phyloP scores from a whole-genome alignment of 2,888 invertebrate genomes.

The Hydroisotoma schaefferi region DNA sequence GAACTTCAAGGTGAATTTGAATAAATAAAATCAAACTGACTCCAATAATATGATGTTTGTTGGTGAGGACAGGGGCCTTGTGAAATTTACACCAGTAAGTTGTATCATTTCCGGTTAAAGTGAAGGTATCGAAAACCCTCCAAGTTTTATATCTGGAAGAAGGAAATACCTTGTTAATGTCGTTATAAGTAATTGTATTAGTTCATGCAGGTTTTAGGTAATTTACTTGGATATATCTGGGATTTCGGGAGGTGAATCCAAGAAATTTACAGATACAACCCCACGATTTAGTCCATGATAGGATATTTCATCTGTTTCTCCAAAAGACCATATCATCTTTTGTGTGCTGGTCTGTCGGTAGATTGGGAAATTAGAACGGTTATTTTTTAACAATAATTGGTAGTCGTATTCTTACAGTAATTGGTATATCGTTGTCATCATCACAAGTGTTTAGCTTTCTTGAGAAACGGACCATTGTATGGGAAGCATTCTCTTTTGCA shows the following conservation, averaged over 20 bases:
- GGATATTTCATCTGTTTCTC: neutral
- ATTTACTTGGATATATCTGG: neutral
- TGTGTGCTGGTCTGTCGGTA: neutral
- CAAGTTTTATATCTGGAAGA: neutral
- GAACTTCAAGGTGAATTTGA: neutral
- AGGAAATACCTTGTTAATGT: neutral
- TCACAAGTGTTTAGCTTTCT: neutral
- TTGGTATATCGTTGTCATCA: neutral
- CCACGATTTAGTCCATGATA: neutral
- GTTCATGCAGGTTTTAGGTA: neutral
- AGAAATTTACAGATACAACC: neutral
- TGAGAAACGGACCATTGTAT: neutral
- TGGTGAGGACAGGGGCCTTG: slow-evolving; percentile 64
- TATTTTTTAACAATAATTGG: too few relatives aligned
- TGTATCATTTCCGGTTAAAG: slow-evolving; percentile 58
- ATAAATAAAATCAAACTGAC: slow-evolving; percentile 50
- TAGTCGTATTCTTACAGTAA: neutral
- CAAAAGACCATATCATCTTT: neutral
- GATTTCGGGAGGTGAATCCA: neutral
- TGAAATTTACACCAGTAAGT: slow-evolving; percentile 85
- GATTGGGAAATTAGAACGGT: too few relatives aligned
- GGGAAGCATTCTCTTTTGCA: neutral
- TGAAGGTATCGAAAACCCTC: neutral
- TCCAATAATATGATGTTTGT: slow-evolving; percentile 79
- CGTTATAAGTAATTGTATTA: neutral